Conservation (phyloP, 2,888 invertebrate genomes). For the Plagodis pulveraria region DNA sequence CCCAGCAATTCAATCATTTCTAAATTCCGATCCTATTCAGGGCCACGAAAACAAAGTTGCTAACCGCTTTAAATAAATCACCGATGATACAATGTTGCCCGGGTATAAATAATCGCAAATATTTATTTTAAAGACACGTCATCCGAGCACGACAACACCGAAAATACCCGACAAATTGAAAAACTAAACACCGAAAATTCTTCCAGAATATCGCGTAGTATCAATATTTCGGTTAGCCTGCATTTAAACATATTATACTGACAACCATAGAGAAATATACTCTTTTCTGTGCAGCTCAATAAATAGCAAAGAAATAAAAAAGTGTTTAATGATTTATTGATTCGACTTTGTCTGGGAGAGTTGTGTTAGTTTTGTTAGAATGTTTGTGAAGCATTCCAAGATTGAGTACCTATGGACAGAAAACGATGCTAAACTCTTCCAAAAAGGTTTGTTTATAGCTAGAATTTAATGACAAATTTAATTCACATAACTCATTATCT, state of each 20-base stretch:
- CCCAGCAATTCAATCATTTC: conserved; percentile 2
- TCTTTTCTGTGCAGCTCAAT: conserved; percentile 1
- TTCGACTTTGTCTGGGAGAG: not conserved
- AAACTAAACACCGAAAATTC: conserved; percentile 13
- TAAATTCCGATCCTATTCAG: conserved; percentile 20
- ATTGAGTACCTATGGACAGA: no score
- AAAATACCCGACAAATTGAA: conserved; percentile 19
- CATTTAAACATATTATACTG: conserved; percentile 15
- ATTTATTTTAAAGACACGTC: conserved; percentile 33
- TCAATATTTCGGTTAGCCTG: conserved; percentile 17
- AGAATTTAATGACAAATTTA: no score
- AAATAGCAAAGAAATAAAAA: conserved; percentile 2
- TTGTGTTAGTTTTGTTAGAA: no score
- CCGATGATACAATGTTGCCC: conserved; percentile 28
- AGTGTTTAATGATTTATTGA: not conserved
- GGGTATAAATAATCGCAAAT: conserved; percentile 29
- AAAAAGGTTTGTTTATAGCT: no score
- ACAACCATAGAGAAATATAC: no score
- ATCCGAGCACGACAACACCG: conserved; percentile 25
- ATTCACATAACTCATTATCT: no score
- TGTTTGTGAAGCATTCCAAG: no score
- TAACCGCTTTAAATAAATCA: conserved; percentile 31
- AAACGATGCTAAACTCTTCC: no score
- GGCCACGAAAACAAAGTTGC: conserved; percentile 29
- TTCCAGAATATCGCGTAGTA: conserved; percentile 6